Evolutionary conservation across 2,797 vertebrate genomes (phyloP).

Genomic region (Kryptolebias ocellatus): DNA sequence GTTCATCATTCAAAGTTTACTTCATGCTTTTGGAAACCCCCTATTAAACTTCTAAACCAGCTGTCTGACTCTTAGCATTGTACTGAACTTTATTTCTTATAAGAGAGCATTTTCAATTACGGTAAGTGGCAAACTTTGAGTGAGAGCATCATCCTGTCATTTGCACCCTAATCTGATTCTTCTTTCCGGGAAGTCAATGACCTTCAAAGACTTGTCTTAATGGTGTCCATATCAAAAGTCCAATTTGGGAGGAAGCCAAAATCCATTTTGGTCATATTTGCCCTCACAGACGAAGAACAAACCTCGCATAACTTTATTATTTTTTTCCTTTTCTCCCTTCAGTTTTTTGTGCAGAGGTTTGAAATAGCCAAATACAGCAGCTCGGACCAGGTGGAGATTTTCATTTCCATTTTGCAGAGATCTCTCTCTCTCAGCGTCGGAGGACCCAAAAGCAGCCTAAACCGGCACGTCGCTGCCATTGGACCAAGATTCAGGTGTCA

Average conservation of each 20-base stretch:
- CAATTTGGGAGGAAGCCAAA: no score
- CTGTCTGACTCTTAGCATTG: neutral
- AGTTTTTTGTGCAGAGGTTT: constrained; percentile 97
- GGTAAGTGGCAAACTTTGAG: neutral
- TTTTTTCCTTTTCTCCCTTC: constrained; percentile 6
- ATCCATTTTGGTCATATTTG: no score
- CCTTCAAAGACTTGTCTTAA: no score
- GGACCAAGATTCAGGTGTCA: constrained; percentile 88
- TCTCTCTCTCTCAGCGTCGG: constrained; percentile 92
- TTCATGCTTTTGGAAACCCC: neutral
- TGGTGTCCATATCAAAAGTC: no score
- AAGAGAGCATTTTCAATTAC: neutral
- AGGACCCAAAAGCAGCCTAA: constrained; percentile 88
- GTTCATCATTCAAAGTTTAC: neutral
- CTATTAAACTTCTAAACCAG: neutral
- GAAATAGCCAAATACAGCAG: constrained; percentile 99
- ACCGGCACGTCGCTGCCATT: constrained; percentile 93
- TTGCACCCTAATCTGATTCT: neutral
- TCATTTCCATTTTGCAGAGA: constrained; percentile 92
- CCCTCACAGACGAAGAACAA: neutral
- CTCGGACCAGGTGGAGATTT: constrained; percentile 97
- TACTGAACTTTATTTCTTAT: neutral
- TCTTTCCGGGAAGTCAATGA: neutral
- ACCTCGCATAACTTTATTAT: neutral
- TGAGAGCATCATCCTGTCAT: neutral